phyloP scores from a whole-genome alignment of 1,140 invertebrate genomes.

The Holcopasites calliopsidis region DNA sequence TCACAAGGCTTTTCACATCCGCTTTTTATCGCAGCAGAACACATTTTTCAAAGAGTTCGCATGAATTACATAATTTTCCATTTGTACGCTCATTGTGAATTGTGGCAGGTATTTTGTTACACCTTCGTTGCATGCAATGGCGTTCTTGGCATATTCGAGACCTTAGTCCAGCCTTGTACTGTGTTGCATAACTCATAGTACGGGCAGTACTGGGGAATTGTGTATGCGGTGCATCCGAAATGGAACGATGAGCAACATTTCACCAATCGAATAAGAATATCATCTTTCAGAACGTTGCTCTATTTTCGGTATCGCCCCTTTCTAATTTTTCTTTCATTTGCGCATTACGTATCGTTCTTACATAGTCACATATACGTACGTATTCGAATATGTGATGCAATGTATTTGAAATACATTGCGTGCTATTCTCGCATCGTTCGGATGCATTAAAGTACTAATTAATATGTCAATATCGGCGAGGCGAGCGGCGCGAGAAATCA shows the following conservation, averaged over 20 bases:
- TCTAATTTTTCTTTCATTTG: background rate
- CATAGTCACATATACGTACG: background rate
- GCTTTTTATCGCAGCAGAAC: background rate
- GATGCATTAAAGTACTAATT: slow-evolving; percentile 6
- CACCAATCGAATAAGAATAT: background rate
- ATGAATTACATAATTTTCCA: slow-evolving; percentile 9
- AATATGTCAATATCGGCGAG: slow-evolving; percentile 6
- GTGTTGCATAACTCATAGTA: slow-evolving; percentile 60
- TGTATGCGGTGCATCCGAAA: slow-evolving; percentile 32
- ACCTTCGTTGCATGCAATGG: background rate
- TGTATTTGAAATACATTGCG: background rate
- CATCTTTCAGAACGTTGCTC: background rate
- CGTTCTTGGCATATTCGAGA: slow-evolving; percentile 41
- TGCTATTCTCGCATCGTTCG: background rate
- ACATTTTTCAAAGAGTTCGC: background rate
- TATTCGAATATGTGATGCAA: background rate
- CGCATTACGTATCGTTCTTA: background rate
- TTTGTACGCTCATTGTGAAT: background rate
- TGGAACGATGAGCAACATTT: background rate
- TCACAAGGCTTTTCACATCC: background rate
- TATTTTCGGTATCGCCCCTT: no score
- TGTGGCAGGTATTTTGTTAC: slow-evolving; percentile 2
- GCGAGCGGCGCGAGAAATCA: background rate
- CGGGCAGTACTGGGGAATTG: slow-evolving; percentile 60
- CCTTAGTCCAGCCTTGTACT: slow-evolving; percentile 54